A percentile compares a stretch with the other conserved stretches of the same genome.
Evolutionary conservation across 2,888 invertebrate species (phyloP).

Genomic region (Blera fallax): DNA sequence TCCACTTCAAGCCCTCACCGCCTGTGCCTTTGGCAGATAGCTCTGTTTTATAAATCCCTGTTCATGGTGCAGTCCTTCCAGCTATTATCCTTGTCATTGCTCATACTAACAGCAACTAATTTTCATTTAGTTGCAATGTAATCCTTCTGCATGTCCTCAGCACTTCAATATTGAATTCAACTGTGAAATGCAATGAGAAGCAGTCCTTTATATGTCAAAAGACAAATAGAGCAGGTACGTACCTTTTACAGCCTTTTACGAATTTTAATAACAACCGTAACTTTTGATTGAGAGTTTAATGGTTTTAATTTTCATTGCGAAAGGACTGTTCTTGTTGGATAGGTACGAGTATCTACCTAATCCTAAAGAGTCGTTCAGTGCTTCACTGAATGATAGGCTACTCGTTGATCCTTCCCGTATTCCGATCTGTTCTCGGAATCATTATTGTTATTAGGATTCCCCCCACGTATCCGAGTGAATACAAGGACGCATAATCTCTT

Average conservation of each 20-base stretch:
- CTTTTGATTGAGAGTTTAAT: slow-evolving; percentile 13
- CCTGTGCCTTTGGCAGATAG: too few species aligned
- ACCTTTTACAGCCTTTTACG: not conserved
- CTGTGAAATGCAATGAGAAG: not conserved
- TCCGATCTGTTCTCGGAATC: not conserved
- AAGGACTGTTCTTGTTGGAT: not conserved
- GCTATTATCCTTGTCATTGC: too few species aligned
- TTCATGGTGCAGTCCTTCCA: too few species aligned
- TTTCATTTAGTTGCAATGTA: too few species aligned
- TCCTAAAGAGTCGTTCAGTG: not conserved
- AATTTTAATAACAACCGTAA: not conserved
- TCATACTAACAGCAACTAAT: too few species aligned
- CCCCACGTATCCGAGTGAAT: not conserved
- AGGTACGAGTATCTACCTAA: not conserved
- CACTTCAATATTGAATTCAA: not conserved
- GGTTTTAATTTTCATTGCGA: not conserved
- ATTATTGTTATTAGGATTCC: not conserved
- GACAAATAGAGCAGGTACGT: not conserved
- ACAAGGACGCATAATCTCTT: not conserved
- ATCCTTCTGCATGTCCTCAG: not conserved
- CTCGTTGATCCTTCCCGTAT: not conserved
- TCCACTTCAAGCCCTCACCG: too few species aligned
- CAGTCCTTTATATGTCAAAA: not conserved
- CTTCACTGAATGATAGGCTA: too few species aligned
- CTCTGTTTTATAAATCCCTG: too few species aligned